Evolutionary conservation across 2,113 vertebrate genomes (phyloP), one percentile per base, ranked within the genome.

Genomic region (Triplophysa siluroides): DNA sequence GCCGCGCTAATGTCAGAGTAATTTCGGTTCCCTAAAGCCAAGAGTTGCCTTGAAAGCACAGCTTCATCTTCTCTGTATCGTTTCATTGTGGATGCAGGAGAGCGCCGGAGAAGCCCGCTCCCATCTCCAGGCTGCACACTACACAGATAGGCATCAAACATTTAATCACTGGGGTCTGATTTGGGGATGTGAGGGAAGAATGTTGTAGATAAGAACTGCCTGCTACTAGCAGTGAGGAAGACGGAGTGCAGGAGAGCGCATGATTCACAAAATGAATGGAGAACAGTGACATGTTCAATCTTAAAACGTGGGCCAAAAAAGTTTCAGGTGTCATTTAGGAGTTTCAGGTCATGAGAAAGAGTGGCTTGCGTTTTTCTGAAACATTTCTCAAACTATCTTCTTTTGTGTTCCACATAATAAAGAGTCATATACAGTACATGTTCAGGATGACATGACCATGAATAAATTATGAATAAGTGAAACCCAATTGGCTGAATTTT

Each of bases 101-200:
- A 63, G 66, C 2, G 9, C 74, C 76, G 64, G 13, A 64, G 75
- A 33, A 61, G 56, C 79, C 41, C 29, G 14, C 79, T 63, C 78
- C 38, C 63, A 70, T 83, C 77, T 87, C 83, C 64, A 45, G 26
- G 81, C 82, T 81, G 56, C 83, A 76, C 21, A 84, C 70, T 72
- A 56, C 50, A 76, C 52, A 61, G 85, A 85, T 82, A 83, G 78
- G 82, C 85, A 89, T 88, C 87, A 86, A 85, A 89, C 84, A 84
- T 87, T 83, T 89, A 87, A 90, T 90, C 89, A 88, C 85, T 24
- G 61, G 74, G 80, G 81, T 84, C 83, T 86, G 63, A 76, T 87
- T 85, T 86, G 83, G 82, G 84, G 85, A 86, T 82, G 41, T 47
- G 80, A 86, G 85, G 88, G 86, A 77, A 88, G 88, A 88, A 41